These are phyloP conservation scores for Plebejus anna DNA, from an alignment of 2,888 invertebrate species.

Conservation along the genomic window DNA sequence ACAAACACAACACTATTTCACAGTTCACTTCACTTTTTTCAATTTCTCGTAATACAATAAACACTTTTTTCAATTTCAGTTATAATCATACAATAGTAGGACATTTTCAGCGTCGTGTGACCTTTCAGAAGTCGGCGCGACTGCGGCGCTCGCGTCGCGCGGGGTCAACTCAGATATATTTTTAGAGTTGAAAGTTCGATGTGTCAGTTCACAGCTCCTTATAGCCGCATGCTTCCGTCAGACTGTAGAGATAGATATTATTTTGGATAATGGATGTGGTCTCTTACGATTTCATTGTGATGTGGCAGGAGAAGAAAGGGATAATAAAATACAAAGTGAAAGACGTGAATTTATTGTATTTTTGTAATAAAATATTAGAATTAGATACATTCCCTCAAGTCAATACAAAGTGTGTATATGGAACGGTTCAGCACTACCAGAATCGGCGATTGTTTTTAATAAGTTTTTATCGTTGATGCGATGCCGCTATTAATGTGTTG, in stretches of 20 bases:
- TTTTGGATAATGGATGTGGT: not conserved
- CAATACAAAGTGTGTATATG: too few relatives aligned
- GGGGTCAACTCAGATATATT: constrained; percentile 77
- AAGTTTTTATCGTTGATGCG: too few relatives aligned
- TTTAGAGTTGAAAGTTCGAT: constrained; percentile 82
- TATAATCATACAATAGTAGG: constrained; percentile 39
- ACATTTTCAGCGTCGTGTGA: constrained; percentile 63
- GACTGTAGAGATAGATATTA: constrained; percentile 28
- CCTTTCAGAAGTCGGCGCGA: constrained; percentile 74
- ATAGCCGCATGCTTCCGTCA: constrained; percentile 46
- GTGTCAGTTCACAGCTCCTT: constrained; percentile 58
- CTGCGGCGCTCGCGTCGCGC: constrained; percentile 72
- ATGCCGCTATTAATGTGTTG: too few relatives aligned
- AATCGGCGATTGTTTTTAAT: too few relatives aligned
- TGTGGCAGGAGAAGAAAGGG: too few relatives aligned
- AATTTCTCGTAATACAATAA: not conserved
- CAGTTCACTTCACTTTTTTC: not conserved
- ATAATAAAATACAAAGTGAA: too few relatives aligned
- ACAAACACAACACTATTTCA: not conserved
- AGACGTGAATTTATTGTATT: too few relatives aligned
- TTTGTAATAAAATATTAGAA: too few relatives aligned
- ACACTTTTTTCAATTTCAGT: not conserved
- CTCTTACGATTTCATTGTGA: too few relatives aligned
- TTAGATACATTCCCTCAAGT: too few relatives aligned
- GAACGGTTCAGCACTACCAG: too few relatives aligned